phyloP scores from a whole-genome alignment of 2,797 vertebrate species.

The Todus mexicanus region DNA sequence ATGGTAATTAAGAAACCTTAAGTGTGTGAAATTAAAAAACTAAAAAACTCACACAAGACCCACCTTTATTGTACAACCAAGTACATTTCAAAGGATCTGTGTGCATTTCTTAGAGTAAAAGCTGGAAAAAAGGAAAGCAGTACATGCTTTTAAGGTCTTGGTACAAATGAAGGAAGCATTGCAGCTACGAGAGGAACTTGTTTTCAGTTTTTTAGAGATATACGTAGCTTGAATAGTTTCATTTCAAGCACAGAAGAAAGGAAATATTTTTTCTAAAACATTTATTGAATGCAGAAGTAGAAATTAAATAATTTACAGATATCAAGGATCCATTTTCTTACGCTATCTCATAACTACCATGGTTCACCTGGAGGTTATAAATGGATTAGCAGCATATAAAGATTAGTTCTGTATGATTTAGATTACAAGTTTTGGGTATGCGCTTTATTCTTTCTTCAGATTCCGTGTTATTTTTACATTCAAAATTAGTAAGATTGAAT shows the following conservation, averaged over 20 bases:
- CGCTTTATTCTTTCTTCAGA: not conserved
- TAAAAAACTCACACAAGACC: not conserved
- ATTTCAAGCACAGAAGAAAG: not conserved
- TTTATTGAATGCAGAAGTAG: not conserved
- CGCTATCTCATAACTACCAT: not conserved
- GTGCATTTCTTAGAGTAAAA: not conserved
- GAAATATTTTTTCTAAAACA: not conserved
- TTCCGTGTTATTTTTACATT: not conserved
- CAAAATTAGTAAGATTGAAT: not conserved
- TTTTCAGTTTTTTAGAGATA: not conserved
- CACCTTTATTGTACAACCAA: not conserved
- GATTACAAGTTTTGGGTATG: not conserved
- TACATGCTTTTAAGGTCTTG: not conserved
- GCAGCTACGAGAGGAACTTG: not conserved
- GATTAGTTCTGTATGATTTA: not conserved
- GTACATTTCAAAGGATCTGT: not conserved
- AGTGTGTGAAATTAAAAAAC: conserved; percentile 20
- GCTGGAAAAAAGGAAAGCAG: not conserved
- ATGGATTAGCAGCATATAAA: not conserved
- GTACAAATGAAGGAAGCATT: not conserved
- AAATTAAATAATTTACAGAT: not conserved
- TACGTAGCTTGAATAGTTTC: not conserved
- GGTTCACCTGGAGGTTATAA: not conserved
- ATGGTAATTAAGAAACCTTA: conserved; percentile 54
- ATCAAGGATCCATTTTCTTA: not conserved